Percentiles rank a stretch among this genome's conserved stretches.
These are phyloP conservation scores for Holcopasites calliopsidis DNA, from an alignment of 1,140 invertebrate species.

Conservation along the genomic window DNA sequence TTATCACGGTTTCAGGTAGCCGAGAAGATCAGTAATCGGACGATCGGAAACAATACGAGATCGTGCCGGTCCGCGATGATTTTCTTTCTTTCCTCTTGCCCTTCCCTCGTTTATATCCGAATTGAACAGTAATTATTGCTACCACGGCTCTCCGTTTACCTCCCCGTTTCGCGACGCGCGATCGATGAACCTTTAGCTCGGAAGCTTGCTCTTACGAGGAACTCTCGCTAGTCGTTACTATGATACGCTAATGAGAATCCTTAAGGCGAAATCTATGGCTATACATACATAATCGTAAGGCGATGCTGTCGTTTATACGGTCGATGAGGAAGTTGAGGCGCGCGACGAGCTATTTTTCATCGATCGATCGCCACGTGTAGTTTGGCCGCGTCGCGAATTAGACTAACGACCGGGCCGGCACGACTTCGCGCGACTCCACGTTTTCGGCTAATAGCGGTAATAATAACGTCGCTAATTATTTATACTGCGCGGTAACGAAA, in stretches of 20 bases:
- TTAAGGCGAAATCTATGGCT: slow-evolving; percentile 31
- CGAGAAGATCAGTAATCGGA: slow-evolving; percentile 51
- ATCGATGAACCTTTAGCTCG: slow-evolving; percentile 1
- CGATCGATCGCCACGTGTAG: slow-evolving; percentile 17
- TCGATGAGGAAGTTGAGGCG: background rate
- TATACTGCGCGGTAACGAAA: slow-evolving; percentile 45
- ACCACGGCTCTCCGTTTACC: background rate
- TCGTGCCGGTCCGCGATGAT: background rate
- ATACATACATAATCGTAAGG: slow-evolving; percentile 9
- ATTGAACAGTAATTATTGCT: slow-evolving; percentile 12
- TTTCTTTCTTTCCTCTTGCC: background rate
- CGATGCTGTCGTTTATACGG: slow-evolving; percentile 30
- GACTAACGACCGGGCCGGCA: background rate
- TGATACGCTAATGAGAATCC: background rate
- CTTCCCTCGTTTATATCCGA: background rate
- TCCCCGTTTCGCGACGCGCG: background rate
- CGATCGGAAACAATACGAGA: background rate
- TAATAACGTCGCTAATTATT: slow-evolving; percentile 25
- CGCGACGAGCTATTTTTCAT: background rate
- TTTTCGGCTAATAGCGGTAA: slow-evolving; percentile 10
- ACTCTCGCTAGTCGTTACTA: slow-evolving; percentile 8
- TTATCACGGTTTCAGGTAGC: slow-evolving; percentile 65
- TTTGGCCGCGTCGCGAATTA: no score
- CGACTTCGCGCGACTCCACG: background rate
- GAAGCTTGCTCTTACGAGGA: background rate